phyloP scores from a whole-genome alignment of 2,888 invertebrate genomes.

The Carterocephalus palaemon region DNA sequence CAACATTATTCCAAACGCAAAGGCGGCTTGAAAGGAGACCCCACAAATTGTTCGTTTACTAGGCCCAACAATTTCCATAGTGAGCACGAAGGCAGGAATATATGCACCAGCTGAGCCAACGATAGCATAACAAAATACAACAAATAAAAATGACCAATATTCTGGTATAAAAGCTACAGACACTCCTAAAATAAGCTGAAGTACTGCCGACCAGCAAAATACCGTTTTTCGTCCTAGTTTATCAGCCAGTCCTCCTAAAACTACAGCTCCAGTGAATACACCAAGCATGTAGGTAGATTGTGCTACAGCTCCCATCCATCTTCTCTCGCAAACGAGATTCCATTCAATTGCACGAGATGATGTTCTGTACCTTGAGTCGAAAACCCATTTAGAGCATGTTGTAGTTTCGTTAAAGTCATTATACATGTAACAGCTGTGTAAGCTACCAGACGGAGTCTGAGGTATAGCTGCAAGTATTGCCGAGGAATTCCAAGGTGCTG shows the following conservation, averaged over 20 bases:
- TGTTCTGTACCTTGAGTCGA: slow-evolving; percentile 84
- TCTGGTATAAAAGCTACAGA: slow-evolving; percentile 88
- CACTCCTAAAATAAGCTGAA: slow-evolving; percentile 85
- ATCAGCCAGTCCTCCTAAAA: slow-evolving; percentile 89
- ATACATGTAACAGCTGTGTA: slow-evolving; percentile 81
- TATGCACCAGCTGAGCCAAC: slow-evolving; percentile 91
- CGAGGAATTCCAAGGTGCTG: slow-evolving; percentile 78
- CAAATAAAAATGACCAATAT: slow-evolving; percentile 83
- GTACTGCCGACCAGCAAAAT: slow-evolving; percentile 87
- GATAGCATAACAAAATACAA: slow-evolving; percentile 86
- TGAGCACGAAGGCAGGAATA: slow-evolving; percentile 82
- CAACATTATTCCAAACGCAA: slow-evolving; percentile 88
- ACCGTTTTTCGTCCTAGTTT: slow-evolving; percentile 89
- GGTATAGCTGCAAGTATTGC: slow-evolving; percentile 80
- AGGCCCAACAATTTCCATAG: slow-evolving; percentile 91
- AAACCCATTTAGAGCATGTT: slow-evolving; percentile 80
- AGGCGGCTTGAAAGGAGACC: slow-evolving; percentile 87
- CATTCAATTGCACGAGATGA: slow-evolving; percentile 89
- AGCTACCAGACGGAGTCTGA: slow-evolving; percentile 61
- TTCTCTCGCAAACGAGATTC: slow-evolving; percentile 87
- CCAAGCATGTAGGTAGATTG: slow-evolving; percentile 91
- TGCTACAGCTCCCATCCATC: slow-evolving; percentile 90
- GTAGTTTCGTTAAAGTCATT: slow-evolving; percentile 51
- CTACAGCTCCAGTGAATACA: slow-evolving; percentile 89
- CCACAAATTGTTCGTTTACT: slow-evolving; percentile 89